phyloP scores from a whole-genome alignment of 2,113 vertebrate species.

The Trichechus manatus region DNA sequence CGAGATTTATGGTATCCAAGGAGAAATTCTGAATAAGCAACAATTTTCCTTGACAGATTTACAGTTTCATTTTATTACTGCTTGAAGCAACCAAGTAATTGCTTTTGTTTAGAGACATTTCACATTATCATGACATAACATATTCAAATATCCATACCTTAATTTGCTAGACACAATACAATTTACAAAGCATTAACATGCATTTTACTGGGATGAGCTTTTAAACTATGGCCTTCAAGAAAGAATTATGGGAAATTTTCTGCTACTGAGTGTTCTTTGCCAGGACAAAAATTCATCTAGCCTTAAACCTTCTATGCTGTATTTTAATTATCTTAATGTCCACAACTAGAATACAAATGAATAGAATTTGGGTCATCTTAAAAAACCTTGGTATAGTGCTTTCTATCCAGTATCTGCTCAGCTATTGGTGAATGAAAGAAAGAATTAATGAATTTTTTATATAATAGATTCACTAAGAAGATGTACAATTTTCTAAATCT shows the following conservation, averaged over 20 bases:
- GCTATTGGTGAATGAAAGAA: background rate
- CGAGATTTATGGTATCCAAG: background rate
- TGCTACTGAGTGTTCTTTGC: background rate
- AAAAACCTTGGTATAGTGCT: background rate
- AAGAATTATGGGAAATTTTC: background rate
- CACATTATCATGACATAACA: background rate
- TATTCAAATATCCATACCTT: constrained; percentile 26
- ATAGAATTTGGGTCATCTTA: background rate
- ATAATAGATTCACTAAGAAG: background rate
- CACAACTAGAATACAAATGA: constrained; percentile 13
- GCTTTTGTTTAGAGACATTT: constrained; percentile 3
- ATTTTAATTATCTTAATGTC: background rate
- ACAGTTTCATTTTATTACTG: background rate
- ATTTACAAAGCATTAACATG: constrained; percentile 22
- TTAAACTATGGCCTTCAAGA: background rate
- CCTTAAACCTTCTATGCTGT: background rate
- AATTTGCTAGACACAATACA: constrained; percentile 14
- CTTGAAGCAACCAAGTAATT: background rate
- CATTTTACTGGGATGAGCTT: background rate
- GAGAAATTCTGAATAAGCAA: constrained; percentile 30
- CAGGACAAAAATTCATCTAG: background rate
- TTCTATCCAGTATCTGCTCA: background rate
- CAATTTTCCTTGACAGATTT: constrained; percentile 25
- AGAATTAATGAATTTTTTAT: background rate
- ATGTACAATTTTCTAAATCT: background rate